A percentile compares a stretch with the other conserved stretches of the same genome.
These are phyloP conservation scores for Propithecus perrieri DNA, from an alignment of 2,797 vertebrate genomes.

Conservation along the genomic window DNA sequence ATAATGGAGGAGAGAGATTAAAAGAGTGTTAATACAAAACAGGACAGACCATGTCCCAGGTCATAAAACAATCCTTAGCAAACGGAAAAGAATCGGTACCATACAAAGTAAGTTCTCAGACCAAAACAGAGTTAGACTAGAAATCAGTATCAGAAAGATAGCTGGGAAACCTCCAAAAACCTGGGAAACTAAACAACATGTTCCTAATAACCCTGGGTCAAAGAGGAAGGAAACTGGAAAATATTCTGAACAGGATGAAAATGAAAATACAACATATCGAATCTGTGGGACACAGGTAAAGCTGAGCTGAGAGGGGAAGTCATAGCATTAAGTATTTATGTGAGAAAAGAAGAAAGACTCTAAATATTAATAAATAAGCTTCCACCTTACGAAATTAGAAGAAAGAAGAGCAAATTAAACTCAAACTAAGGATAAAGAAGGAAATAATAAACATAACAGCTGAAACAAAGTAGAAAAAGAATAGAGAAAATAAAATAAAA, in stretches of 20 bases:
- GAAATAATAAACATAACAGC: neutral
- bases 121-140: neutral
- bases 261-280: fast-evolving
- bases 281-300: neutral
- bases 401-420: neutral
- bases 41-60: neutral
- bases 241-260: fast-evolving
- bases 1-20: fast-evolving
- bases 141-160: fast-evolving
- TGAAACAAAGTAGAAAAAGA: neutral
- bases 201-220: neutral
- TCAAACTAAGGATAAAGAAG: neutral
- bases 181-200: no score
- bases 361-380: no score
- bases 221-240: neutral
- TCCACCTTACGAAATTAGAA: neutral
- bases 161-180: neutral
- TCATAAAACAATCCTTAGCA: fast-evolving
- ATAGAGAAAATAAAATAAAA: neutral
- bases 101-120: neutral
- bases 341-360: neutral
- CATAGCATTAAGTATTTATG: neutral
- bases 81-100: no score
- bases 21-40: fast-evolving
- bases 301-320: fast-evolving